A percentile compares a stretch with the other conserved stretches of the same genome.
Evolutionary conservation across 2,797 vertebrate genomes (phyloP).

Genomic region (Furcifer pardalis): DNA sequence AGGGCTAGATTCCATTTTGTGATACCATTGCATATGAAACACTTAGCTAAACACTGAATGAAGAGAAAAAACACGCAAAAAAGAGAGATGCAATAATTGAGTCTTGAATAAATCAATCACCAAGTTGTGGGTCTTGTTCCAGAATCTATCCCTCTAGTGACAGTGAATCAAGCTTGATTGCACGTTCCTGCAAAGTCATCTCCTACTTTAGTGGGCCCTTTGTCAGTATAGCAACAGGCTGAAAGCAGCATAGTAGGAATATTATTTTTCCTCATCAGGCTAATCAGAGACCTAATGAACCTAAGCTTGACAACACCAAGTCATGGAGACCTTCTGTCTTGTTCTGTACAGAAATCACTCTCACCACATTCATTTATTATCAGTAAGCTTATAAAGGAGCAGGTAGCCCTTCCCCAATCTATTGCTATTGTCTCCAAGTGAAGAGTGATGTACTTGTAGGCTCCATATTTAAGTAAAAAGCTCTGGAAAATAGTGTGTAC

Average conservation of each 20-base stretch:
- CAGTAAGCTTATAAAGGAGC: too few species aligned
- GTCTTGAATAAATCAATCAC: slow-evolving; percentile 93
- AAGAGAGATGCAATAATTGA: slow-evolving; percentile 89
- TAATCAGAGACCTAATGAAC: slow-evolving; percentile 90
- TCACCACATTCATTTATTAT: too few species aligned
- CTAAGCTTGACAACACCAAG: slow-evolving; percentile 92
- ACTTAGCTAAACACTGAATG: slow-evolving; percentile 96
- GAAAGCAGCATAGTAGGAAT: slow-evolving; percentile 96
- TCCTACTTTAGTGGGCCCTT: slow-evolving; percentile 87
- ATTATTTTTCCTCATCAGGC: slow-evolving; percentile 92
- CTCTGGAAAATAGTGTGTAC: too few species aligned
- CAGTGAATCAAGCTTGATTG: slow-evolving; percentile 91
- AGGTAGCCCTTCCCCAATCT: too few species aligned
- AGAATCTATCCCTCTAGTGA: slow-evolving; percentile 94
- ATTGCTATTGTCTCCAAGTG: too few species aligned
- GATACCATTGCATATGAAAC: slow-evolving; percentile 95
- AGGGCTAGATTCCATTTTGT: slow-evolving; percentile 82
- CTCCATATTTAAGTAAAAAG: too few species aligned
- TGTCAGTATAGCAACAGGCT: slow-evolving; percentile 97
- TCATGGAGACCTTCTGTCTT: slow-evolving; percentile 92
- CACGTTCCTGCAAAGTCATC: slow-evolving; percentile 88
- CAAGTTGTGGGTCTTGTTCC: slow-evolving; percentile 90
- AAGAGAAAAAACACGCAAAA: slow-evolving; percentile 95
- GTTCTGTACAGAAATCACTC: slow-evolving; percentile 75
- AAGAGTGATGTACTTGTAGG: too few species aligned